Evolutionary conservation across 2,113 vertebrate species (phyloP).

Genomic region (Megaceryle torquata): DNA sequence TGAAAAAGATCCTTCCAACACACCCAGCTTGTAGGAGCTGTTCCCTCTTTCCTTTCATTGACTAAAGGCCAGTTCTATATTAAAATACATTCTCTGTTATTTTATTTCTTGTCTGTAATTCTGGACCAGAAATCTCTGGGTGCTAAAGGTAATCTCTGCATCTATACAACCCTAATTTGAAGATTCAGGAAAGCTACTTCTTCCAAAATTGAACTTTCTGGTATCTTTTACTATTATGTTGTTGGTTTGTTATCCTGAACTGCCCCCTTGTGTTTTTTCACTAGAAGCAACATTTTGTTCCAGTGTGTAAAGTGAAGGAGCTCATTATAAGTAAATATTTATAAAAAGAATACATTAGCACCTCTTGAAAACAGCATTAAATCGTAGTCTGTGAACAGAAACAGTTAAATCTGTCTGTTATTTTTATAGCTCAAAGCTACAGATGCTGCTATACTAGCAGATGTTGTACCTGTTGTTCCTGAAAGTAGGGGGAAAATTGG

Average conservation of each 20-base stretch:
- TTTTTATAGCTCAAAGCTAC: background rate
- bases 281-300: background rate
- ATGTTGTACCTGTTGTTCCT: background rate
- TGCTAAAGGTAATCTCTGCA: background rate
- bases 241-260: constrained; percentile 43
- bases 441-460: background rate
- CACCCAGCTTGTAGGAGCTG: background rate
- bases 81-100: background rate
- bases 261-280: constrained; percentile 52
- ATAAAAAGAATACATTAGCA: background rate
- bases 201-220: background rate
- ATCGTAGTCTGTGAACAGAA: background rate
- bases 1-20: background rate
- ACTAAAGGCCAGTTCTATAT: background rate
- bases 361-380: background rate
- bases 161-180: background rate
- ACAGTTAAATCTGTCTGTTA: background rate
- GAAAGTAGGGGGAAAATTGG: background rate
- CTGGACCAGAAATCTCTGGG: background rate
- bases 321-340: background rate
- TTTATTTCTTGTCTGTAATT: background rate
- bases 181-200: background rate
- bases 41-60: background rate
- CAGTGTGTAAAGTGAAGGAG: background rate
- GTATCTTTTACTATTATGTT: background rate